Evolutionary conservation across 1,140 invertebrate genomes (phyloP).

Genomic region (Drosophila nikananu): DNA sequence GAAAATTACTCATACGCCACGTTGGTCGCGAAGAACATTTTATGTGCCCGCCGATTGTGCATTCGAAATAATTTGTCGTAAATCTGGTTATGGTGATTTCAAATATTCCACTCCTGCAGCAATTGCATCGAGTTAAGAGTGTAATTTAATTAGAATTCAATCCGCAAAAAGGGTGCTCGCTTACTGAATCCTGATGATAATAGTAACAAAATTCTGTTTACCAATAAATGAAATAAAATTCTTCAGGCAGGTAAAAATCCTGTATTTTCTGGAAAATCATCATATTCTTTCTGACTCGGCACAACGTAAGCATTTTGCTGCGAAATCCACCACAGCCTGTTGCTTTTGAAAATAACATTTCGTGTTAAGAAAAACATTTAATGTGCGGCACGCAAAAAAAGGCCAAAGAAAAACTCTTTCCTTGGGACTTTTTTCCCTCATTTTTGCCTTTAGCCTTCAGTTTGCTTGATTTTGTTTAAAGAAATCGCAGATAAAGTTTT

Average conservation of each 20-base stretch:
- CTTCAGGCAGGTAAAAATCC: background rate
- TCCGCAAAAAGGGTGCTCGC: background rate
- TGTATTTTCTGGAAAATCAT: background rate
- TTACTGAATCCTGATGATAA: background rate
- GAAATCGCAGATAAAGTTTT: constrained; percentile 31
- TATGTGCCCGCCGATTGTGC: constrained; percentile 6
- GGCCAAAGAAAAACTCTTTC: background rate
- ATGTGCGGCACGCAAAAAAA: constrained; percentile 4
- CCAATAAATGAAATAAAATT: background rate
- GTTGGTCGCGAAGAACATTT: constrained; percentile 17
- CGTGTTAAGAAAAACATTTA: constrained; percentile 17
- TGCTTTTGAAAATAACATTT: constrained; percentile 23
- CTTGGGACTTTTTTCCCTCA: background rate
- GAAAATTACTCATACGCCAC: constrained; percentile 60
- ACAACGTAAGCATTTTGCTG: background rate
- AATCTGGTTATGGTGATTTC: constrained; percentile 16
- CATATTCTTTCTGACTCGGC: constrained; percentile 2
- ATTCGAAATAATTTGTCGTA: constrained; percentile 17
- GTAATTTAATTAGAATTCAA: constrained; percentile 2
- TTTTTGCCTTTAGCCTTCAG: constrained; percentile 7
- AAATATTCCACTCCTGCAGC: constrained; percentile 7
- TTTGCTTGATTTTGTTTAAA: constrained; percentile 16
- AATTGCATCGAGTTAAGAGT: background rate
- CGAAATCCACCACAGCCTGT: constrained; percentile 2
- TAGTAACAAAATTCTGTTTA: background rate